A percentile compares a stretch with the other conserved stretches of the same genome.
These are phyloP conservation scores for Spongia lamella DNA, from an alignment of 37 sponge, comb jelly and placozoan genomes.

Conservation along the genomic window DNA sequence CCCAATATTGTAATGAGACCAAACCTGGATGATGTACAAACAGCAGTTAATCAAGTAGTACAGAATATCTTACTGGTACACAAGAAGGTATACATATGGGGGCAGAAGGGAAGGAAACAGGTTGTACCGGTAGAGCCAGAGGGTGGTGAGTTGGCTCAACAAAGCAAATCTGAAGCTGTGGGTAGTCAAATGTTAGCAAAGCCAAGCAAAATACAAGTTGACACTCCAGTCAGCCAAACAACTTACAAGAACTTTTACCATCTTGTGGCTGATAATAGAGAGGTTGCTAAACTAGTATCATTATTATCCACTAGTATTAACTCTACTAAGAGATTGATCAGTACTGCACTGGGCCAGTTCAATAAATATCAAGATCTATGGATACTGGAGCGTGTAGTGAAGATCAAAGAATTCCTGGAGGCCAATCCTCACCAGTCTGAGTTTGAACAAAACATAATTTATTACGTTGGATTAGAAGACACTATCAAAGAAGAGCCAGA, in stretches of 20 bases:
- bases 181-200: too few species aligned
- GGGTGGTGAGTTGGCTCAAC: too few species aligned
- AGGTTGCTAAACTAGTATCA: constrained; percentile 77
- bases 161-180: too few species aligned
- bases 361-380: constrained; percentile 81
- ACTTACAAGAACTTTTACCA: constrained; percentile 57
- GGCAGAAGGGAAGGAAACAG: constrained; percentile 21
- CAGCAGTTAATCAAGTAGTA: constrained; percentile 67
- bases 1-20: constrained; percentile 89
- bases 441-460: constrained; percentile 68
- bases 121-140: neutral
- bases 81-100: constrained; percentile 82
- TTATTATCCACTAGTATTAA: constrained; percentile 71
- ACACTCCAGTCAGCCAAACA: too few species aligned
- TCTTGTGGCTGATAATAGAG: constrained; percentile 85
- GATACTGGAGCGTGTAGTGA: constrained; percentile 66
- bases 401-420: constrained; percentile 63
- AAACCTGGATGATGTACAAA: constrained; percentile 90
- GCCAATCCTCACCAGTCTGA: constrained; percentile 68
- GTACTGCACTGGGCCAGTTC: constrained; percentile 50
- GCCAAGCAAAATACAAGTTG: too few species aligned
- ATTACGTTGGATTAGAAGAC: constrained; percentile 59
- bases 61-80: constrained; percentile 54
- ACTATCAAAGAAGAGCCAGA: constrained; percentile 57
- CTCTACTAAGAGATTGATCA: constrained; percentile 72